These are phyloP conservation scores for Drosophila nigritarsus DNA, from an alignment of 2,888 invertebrate species.

Conservation along the genomic window DNA sequence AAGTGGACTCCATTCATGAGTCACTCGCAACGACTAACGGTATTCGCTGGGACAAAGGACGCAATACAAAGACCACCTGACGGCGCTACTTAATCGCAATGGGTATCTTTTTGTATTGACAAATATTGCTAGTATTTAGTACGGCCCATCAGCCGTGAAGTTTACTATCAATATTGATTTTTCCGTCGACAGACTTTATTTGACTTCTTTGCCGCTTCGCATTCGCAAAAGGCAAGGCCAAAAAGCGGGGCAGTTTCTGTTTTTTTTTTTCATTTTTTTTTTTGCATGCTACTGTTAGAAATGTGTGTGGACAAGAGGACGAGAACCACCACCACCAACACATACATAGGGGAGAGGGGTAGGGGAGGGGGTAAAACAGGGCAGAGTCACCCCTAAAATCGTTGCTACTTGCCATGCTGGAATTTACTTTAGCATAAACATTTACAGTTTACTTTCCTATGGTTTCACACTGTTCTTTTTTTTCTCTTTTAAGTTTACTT, in stretches of 20 bases:
- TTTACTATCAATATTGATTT: slow-evolving; percentile 72
- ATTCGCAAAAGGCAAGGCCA: slow-evolving; percentile 47
- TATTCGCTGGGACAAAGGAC: slow-evolving; percentile 17
- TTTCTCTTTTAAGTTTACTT: slow-evolving; percentile 43
- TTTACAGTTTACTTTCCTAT: slow-evolving; percentile 64
- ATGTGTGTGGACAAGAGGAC: slow-evolving; percentile 38
- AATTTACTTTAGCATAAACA: slow-evolving; percentile 78
- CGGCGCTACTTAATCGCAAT: slow-evolving; percentile 45
- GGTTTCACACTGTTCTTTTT: slow-evolving; percentile 57
- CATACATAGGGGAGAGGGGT: slow-evolving; percentile 8
- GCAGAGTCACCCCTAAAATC: slow-evolving; percentile 62
- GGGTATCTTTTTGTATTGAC: slow-evolving; percentile 6
- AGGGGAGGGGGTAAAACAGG: slow-evolving; percentile 16
- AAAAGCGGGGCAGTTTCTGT: slow-evolving; percentile 36
- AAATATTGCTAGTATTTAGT: not conserved
- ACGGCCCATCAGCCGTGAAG: slow-evolving; percentile 33
- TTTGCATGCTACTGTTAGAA: slow-evolving; percentile 52
- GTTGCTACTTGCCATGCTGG: slow-evolving; percentile 60
- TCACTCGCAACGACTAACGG: slow-evolving; percentile 40
- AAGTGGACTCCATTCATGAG: slow-evolving; percentile 48
- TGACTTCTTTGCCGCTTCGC: slow-evolving; percentile 52
- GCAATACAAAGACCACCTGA: slow-evolving; percentile 71
- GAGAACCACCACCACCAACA: slow-evolving; percentile 55
- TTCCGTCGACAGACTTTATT: slow-evolving; percentile 49
- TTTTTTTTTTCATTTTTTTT: slow-evolving; percentile 40